These are phyloP conservation scores for Acanthosoma haemorrhoidale DNA, from an alignment of 2,888 invertebrate genomes.

Conservation along the genomic window DNA sequence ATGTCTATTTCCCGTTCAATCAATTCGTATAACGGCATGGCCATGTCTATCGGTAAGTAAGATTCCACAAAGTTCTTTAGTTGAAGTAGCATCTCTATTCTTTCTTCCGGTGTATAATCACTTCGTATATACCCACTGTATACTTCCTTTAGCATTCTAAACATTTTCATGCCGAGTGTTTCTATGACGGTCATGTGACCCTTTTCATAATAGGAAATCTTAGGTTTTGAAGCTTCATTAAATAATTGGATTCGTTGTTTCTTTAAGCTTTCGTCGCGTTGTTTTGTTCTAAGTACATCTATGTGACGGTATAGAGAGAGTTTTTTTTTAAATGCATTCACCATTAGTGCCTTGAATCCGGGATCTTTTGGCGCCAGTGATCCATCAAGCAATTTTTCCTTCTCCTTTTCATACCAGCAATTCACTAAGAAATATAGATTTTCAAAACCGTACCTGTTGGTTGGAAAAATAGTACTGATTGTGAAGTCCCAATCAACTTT, in stretches of 20 bases:
- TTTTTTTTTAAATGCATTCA: constrained; percentile 66
- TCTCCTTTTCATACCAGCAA: constrained; percentile 61
- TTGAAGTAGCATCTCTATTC: constrained; percentile 63
- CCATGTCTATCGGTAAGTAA: constrained; percentile 53
- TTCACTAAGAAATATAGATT: constrained; percentile 65
- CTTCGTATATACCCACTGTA: constrained; percentile 49
- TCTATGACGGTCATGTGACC: constrained; percentile 70
- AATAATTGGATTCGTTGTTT: constrained; percentile 49
- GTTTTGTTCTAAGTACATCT: constrained; percentile 59
- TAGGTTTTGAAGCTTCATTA: constrained; percentile 63
- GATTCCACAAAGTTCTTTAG: constrained; percentile 61
- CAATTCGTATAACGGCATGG: constrained; percentile 57
- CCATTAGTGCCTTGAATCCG: constrained; percentile 61
- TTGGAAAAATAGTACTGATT: constrained; percentile 57
- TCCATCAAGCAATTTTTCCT: constrained; percentile 47
- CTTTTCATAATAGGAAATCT: constrained; percentile 69
- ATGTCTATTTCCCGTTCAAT: constrained; percentile 68
- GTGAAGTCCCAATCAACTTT: not conserved
- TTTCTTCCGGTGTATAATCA: constrained; percentile 57
- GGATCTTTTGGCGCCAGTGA: not conserved
- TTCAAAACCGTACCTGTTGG: constrained; percentile 66
- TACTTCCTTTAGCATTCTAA: constrained; percentile 65
- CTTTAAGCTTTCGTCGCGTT: constrained; percentile 46
- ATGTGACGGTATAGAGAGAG: constrained; percentile 63
- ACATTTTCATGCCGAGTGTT: constrained; percentile 72